Percentiles rank a stretch among this genome's conserved stretches.
These are phyloP conservation scores for Morus bassanus DNA, from an alignment of 2,797 vertebrate genomes.

Conservation along the genomic window DNA sequence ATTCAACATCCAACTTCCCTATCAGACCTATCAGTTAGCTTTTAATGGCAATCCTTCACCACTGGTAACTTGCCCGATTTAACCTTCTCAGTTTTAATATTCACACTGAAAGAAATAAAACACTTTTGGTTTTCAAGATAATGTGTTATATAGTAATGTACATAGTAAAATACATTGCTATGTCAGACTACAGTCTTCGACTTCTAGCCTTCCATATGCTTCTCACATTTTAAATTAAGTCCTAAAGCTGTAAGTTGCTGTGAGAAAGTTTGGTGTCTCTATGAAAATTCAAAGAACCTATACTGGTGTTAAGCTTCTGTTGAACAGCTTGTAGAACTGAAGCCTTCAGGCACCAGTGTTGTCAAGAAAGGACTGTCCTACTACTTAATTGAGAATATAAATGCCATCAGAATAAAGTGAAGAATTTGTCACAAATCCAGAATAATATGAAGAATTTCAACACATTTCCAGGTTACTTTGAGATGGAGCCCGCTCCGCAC, in stretches of 20 bases:
- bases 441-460: not conserved
- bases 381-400: not conserved
- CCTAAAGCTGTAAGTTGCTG: not conserved
- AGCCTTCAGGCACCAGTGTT: not conserved
- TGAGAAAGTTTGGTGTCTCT: not conserved
- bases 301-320: not conserved
- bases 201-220: not conserved
- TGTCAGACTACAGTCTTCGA: not conserved
- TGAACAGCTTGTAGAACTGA: not conserved
- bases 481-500: not conserved
- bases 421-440: not conserved
- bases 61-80: not conserved
- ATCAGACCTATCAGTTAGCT: not conserved
- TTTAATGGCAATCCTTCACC: not conserved
- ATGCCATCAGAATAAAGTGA: not conserved
- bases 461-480: not conserved
- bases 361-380: not conserved
- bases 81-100: not conserved
- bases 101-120: not conserved
- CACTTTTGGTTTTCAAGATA: not conserved
- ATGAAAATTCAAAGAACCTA: not conserved
- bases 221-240: not conserved
- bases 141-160: not conserved
- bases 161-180: not conserved
- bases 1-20: not conserved